A percentile compares a stretch with the other conserved stretches of the same genome.
These are phyloP conservation scores for Temnothorax rugatulus DNA, from an alignment of 2,888 invertebrate species.

Conservation along the genomic window DNA sequence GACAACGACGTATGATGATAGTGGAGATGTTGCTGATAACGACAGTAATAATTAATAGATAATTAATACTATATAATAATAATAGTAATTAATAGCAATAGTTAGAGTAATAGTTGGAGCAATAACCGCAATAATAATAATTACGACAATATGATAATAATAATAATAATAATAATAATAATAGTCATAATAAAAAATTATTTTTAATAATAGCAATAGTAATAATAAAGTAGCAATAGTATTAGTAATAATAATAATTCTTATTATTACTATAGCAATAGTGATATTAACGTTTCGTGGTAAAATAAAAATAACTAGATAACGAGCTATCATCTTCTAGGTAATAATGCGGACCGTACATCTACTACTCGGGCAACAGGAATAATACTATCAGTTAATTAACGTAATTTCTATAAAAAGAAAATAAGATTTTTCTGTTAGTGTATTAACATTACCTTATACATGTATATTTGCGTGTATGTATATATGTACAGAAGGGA, in stretches of 20 bases:
- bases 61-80: conserved; percentile 22
- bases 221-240: conserved; percentile 56
- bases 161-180: conserved; percentile 52
- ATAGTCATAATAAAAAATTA: conserved; percentile 65
- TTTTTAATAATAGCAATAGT: conserved; percentile 38
- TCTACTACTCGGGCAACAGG: conserved; percentile 77
- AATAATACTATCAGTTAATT: conserved; percentile 81
- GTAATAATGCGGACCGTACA: conserved; percentile 70
- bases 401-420: conserved; percentile 69
- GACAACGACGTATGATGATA: conserved; percentile 56
- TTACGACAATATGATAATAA: conserved; percentile 55
- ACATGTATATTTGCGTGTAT: conserved; percentile 38
- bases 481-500: conserved; percentile 36
- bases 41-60: conserved; percentile 46
- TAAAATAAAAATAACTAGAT: conserved; percentile 71
- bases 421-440: conserved; percentile 66
- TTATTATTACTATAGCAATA: conserved; percentile 66
- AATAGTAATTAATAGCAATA: conserved; percentile 49
- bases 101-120: conserved; percentile 31
- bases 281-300: conserved; percentile 69
- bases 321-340: conserved; percentile 67
- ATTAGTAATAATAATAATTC: conserved; percentile 37
- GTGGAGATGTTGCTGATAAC: conserved; percentile 54
- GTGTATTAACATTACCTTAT: conserved; percentile 63
- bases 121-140: conserved; percentile 64